Evolutionary conservation across 2,797 vertebrate genomes (phyloP).

Genomic region (Vireo griseus): DNA sequence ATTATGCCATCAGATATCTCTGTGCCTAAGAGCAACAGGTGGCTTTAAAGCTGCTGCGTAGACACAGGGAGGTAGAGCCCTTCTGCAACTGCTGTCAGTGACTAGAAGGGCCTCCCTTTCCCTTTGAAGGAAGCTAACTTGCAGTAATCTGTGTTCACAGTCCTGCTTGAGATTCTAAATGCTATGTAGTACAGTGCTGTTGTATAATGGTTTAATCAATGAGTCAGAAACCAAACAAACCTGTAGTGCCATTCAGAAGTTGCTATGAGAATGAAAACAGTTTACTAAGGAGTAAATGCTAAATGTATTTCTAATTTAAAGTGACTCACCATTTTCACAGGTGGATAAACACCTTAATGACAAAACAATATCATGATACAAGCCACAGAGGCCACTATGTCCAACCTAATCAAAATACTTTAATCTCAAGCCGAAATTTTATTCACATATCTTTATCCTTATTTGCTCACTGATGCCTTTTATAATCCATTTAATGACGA

Average conservation of each 20-base stretch:
- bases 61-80: neutral
- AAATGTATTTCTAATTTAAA: constrained; percentile 15
- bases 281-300: neutral
- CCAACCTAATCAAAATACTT: neutral
- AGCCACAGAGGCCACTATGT: neutral
- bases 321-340: neutral
- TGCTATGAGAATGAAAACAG: neutral
- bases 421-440: constrained; percentile 11
- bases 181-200: neutral
- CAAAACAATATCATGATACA: neutral
- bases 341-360: neutral
- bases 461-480: neutral
- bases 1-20: neutral
- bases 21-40: neutral
- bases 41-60: neutral
- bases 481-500: neutral
- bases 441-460: neutral
- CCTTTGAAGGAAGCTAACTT: neutral
- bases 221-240: neutral
- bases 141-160: neutral
- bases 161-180: neutral
- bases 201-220: neutral
- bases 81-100: neutral
- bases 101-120: neutral
- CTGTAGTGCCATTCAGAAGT: neutral